phyloP scores from a whole-genome alignment of 2,888 invertebrate species.

The Girardia tigrina region DNA sequence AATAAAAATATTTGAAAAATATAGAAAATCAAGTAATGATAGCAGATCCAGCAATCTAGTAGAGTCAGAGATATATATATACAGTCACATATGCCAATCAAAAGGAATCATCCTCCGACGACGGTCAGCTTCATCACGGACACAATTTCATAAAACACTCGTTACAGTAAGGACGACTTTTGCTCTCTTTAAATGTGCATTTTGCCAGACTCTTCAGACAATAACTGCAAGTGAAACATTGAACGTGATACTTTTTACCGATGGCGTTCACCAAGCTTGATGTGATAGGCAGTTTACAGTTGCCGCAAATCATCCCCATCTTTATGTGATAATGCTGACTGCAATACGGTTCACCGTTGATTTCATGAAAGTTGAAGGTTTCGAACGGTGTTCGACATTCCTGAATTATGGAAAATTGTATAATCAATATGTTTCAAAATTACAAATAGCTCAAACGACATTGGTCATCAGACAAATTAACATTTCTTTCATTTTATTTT shows the following conservation, averaged over 20 bases:
- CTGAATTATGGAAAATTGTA: no score
- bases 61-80: no score
- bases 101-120: no score
- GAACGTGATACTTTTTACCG: conserved; percentile 96
- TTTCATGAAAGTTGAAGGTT: conserved; percentile 93
- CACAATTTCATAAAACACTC: conserved; percentile 85
- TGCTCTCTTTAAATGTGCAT: conserved; percentile 97
- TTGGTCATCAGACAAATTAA: no score
- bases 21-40: no score
- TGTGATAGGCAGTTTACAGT: conserved; percentile 82
- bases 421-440: no score
- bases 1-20: no score
- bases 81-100: no score
- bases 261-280: conserved; percentile 91
- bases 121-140: no score
- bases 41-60: no score
- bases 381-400: conserved; percentile 91
- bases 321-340: conserved; percentile 97
- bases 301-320: conserved; percentile 86
- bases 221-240: conserved; percentile 98
- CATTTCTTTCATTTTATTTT: no score
- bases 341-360: conserved; percentile 91
- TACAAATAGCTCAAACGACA: no score
- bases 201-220: conserved; percentile 92
- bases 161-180: conserved; percentile 95